Percentiles rank a stretch among this genome's conserved stretches.
phyloP scores from a whole-genome alignment of 2,797 vertebrate genomes.

The Antrozous pallidus region DNA sequence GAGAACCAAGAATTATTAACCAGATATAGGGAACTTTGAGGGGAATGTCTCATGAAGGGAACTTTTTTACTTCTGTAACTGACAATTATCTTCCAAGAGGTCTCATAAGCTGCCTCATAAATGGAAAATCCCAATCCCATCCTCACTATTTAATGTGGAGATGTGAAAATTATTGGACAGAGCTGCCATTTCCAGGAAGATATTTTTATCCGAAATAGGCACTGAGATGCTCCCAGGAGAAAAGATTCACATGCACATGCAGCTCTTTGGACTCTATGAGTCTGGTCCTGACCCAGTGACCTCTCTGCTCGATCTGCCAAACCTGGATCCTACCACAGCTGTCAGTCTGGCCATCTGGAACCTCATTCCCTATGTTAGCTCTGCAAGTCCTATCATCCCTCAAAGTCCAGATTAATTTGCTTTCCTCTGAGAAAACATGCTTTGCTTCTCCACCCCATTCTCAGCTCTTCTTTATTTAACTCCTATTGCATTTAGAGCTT shows the following conservation, averaged over 20 bases:
- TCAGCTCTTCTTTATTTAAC: slow-evolving; percentile 15
- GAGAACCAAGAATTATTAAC: slow-evolving; percentile 42
- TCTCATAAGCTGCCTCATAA: slow-evolving; percentile 79
- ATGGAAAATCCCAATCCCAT: slow-evolving; percentile 79
- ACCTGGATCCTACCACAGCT: neutral
- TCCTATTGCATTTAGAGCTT: slow-evolving; percentile 19
- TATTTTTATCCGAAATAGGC: slow-evolving; percentile 75
- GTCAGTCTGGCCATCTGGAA: neutral
- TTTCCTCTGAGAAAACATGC: neutral
- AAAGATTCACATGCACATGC: neutral
- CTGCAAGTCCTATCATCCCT: neutral
- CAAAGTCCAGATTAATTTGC: neutral
- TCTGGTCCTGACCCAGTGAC: neutral
- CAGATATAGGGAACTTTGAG: slow-evolving; percentile 66
- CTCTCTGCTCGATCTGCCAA: neutral
- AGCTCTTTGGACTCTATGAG: neutral
- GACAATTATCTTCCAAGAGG: slow-evolving; percentile 81
- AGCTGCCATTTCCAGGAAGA: slow-evolving; percentile 64
- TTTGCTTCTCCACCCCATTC: neutral
- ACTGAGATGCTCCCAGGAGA: slow-evolving; percentile 1
- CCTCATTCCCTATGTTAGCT: neutral
- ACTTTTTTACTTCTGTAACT: slow-evolving; percentile 78
- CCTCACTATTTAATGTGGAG: slow-evolving; percentile 80
- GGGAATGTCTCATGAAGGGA: slow-evolving; percentile 69
- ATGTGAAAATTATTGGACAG: slow-evolving; percentile 76